phyloP scores from a whole-genome alignment of 2,113 vertebrate species.

The Hemicordylus capensis region DNA sequence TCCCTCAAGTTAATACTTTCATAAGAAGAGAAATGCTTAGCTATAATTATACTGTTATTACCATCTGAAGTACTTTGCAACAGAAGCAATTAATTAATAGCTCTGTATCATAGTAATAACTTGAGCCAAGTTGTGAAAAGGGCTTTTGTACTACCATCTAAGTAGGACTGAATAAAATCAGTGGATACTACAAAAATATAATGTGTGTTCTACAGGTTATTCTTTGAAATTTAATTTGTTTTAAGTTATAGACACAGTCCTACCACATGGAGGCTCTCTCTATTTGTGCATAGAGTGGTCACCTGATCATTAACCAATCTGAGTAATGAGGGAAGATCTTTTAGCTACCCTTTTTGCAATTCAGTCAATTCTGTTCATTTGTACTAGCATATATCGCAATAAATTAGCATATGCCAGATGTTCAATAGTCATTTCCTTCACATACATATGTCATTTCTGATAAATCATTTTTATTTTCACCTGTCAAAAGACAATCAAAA shows the following conservation, averaged over 20 bases:
- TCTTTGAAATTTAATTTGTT: not conserved
- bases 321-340: not conserved
- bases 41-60: slow-evolving; percentile 38
- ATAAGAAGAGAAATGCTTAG: slow-evolving; percentile 27
- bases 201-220: not conserved
- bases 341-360: not conserved
- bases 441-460: not conserved
- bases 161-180: not conserved
- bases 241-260: not conserved
- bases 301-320: not conserved
- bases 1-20: slow-evolving; percentile 14
- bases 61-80: not conserved
- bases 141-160: not conserved
- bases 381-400: not conserved
- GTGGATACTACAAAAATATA: not conserved
- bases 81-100: slow-evolving; percentile 44
- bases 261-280: not conserved
- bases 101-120: not conserved
- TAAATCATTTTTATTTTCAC: not conserved
- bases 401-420: not conserved
- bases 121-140: slow-evolving; percentile 2
- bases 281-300: not conserved
- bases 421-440: not conserved
- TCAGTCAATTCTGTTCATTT: not conserved
- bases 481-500: not conserved